These are phyloP conservation scores for Mnemiopsis leidyi DNA, from an alignment of 37 sponge, comb jelly and placozoan genomes.

Conservation along the genomic window DNA sequence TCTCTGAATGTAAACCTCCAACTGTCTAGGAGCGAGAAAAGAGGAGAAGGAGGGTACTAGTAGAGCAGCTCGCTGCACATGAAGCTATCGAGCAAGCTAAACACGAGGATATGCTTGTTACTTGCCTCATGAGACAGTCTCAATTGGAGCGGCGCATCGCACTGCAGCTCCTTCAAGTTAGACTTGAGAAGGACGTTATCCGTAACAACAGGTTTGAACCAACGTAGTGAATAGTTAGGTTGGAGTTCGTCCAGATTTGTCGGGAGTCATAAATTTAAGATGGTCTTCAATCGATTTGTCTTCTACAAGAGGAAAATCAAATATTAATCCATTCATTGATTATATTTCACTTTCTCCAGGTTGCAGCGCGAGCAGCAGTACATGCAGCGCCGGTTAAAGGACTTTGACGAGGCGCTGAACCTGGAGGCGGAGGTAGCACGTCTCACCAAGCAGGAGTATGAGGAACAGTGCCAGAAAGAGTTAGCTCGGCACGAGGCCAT, in stretches of 20 bases:
- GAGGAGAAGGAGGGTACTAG: constrained; percentile 78
- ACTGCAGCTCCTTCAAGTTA: constrained; percentile 90
- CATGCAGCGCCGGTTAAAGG: constrained; percentile 75
- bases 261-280: not conserved
- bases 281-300: too few species aligned
- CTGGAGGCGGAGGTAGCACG: constrained; percentile 74
- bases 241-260: not conserved
- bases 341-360: constrained; percentile 32
- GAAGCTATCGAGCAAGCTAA: constrained; percentile 65
- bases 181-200: constrained; percentile 83
- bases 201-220: constrained; percentile 78
- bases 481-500: constrained; percentile 62
- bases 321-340: not conserved
- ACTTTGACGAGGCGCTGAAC: constrained; percentile 82
- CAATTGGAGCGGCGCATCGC: constrained; percentile 89
- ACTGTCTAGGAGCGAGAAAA: constrained; percentile 76
- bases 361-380: constrained; percentile 79
- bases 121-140: constrained; percentile 84
- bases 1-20: too few species aligned
- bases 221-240: not conserved
- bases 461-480: constrained; percentile 67
- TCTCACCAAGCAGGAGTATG: constrained; percentile 65
- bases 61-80: constrained; percentile 70
- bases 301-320: not conserved
- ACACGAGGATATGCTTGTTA: constrained; percentile 80